Conservation (phyloP, 2,888 invertebrate genomes). For the Synergus itoensis region DNA sequence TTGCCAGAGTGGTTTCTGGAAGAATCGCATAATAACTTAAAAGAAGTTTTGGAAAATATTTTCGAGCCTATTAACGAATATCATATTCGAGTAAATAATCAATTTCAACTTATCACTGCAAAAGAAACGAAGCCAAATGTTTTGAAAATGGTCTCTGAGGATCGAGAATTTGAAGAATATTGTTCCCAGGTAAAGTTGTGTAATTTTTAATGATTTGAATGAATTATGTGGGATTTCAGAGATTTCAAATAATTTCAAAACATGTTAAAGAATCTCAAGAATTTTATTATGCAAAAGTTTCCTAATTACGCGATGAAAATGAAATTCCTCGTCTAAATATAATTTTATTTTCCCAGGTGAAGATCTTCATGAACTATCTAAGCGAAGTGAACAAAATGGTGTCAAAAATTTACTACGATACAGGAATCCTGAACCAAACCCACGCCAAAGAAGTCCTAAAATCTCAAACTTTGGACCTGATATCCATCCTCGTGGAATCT, state of each 20-base stretch:
- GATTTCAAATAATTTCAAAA: no score
- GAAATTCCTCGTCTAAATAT: not conserved
- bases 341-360: conserved; percentile 52
- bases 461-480: conserved; percentile 58
- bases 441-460: conserved; percentile 64
- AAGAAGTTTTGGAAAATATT: conserved; percentile 58
- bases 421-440: conserved; percentile 67
- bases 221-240: no score
- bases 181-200: conserved; percentile 43
- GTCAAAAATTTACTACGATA: conserved; percentile 63
- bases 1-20: conserved; percentile 81
- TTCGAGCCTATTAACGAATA: conserved; percentile 63
- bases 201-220: no score
- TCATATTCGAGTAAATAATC: conserved; percentile 54
- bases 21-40: conserved; percentile 62
- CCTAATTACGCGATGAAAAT: no score
- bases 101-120: conserved; percentile 64
- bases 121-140: conserved; percentile 50
- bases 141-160: conserved; percentile 51
- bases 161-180: conserved; percentile 62
- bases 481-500: conserved; percentile 61
- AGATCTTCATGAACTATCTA: conserved; percentile 64
- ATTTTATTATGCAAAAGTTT: no score
- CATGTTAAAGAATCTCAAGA: no score
- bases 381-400: conserved; percentile 62